Conservation (phyloP, 2,888 invertebrate genomes). For the Diploptera punctata region DNA sequence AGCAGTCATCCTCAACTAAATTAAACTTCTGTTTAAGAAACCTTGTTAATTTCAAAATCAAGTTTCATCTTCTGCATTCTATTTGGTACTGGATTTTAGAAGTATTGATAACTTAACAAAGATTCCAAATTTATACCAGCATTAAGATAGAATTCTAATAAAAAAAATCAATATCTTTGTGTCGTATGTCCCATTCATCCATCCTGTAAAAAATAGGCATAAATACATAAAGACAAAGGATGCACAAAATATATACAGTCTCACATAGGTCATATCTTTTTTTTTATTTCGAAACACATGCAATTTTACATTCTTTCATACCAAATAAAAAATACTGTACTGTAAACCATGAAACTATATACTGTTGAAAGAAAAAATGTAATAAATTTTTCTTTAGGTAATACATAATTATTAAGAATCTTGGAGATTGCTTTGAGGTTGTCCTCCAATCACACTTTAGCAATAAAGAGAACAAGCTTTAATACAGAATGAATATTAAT, state of each 20-base stretch:
- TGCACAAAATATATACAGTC: background rate
- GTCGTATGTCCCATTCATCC: no score
- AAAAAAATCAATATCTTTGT: no score
- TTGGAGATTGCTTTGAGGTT: background rate
- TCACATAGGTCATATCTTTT: background rate
- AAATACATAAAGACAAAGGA: no score
- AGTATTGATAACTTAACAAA: no score
- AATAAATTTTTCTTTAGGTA: background rate
- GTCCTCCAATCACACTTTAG: conserved; percentile 16
- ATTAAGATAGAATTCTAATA: no score
- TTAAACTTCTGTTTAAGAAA: no score
- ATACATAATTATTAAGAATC: conserved; percentile 4
- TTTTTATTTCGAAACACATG: conserved; percentile 23
- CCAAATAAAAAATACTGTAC: conserved; percentile 11
- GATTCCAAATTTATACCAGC: no score
- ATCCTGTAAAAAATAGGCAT: no score
- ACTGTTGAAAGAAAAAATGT: background rate
- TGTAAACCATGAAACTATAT: background rate
- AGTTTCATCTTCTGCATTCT: no score
- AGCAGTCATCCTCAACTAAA: no score
- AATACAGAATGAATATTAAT: background rate
- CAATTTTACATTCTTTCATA: conserved; percentile 18
- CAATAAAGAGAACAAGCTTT: background rate
- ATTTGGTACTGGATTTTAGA: no score
- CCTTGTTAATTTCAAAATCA: no score